A percentile compares a stretch with the other conserved stretches of the same genome.
Evolutionary conservation across 2,797 vertebrate species (phyloP).

Genomic region (Oryzias dopingdopingensis): DNA sequence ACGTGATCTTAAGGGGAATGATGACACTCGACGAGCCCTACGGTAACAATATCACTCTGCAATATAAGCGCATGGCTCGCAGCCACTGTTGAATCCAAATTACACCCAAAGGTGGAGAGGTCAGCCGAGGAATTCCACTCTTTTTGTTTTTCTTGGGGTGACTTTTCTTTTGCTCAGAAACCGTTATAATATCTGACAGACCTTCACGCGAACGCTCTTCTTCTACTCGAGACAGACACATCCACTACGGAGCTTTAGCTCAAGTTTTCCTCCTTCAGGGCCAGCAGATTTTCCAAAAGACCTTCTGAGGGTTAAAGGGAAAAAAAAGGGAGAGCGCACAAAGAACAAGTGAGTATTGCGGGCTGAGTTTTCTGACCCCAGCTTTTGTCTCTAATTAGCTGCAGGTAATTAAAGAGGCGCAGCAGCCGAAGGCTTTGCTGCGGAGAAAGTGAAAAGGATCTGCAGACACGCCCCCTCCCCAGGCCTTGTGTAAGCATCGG

Average conservation of each 20-base stretch:
- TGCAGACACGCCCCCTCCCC: slow-evolving; percentile 21
- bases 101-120: slow-evolving; percentile 57
- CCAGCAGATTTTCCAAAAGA: slow-evolving; percentile 43
- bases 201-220: no score
- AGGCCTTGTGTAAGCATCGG: slow-evolving; percentile 38
- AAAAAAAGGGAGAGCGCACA: not conserved
- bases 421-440: slow-evolving; percentile 8
- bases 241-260: slow-evolving; percentile 30
- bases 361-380: slow-evolving; percentile 37
- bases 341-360: slow-evolving; percentile 4
- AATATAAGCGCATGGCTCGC: slow-evolving; percentile 22
- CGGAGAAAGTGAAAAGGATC: slow-evolving; percentile 53
- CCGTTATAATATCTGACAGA: no score
- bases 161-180: not conserved
- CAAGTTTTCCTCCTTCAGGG: slow-evolving; percentile 22
- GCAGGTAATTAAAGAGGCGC: slow-evolving; percentile 57
- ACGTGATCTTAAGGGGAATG: slow-evolving; percentile 37
- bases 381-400: slow-evolving; percentile 58
- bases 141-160: slow-evolving; percentile 19
- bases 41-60: slow-evolving; percentile 43
- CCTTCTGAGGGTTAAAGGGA: slow-evolving; percentile 32
- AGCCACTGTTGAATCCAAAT: slow-evolving; percentile 49
- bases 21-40: slow-evolving; percentile 31
- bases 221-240: no score
- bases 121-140: slow-evolving; percentile 52